Conservation (phyloP, 2,113 vertebrate genomes). For the Nibea albiflora region DNA sequence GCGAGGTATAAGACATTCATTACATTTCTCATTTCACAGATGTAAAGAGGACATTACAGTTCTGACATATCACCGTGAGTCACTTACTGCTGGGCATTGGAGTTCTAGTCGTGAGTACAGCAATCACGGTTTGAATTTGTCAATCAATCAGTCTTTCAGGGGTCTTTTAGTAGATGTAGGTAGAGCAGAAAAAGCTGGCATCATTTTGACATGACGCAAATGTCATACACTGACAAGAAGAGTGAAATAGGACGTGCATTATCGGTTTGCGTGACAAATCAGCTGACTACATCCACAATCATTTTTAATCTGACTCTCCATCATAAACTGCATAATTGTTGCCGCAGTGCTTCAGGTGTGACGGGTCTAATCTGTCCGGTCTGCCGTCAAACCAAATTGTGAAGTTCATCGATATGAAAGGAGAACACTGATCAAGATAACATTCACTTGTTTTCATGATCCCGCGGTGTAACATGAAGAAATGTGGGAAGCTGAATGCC, state of each 20-base stretch:
- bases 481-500: constrained; percentile 3
- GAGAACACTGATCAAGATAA: background rate
- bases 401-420: background rate
- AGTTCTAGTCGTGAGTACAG: background rate
- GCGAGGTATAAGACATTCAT: background rate
- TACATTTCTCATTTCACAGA: constrained; percentile 26
- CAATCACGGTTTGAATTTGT: background rate
- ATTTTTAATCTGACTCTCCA: background rate
- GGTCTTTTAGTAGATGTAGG: background rate
- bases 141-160: background rate
- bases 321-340: background rate
- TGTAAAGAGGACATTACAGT: background rate
- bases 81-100: background rate
- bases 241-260: background rate
- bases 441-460: constrained; percentile 1
- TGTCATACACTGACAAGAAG: background rate
- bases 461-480: background rate
- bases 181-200: too few species aligned
- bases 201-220: background rate
- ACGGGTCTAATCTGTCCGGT: constrained; percentile 7
- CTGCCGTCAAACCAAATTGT: background rate
- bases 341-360: too few species aligned
- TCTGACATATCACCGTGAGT: background rate
- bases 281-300: background rate
- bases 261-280: background rate